Conservation (phyloP, 2,797 vertebrate species). For the Limnodromus scolopaceus region DNA sequence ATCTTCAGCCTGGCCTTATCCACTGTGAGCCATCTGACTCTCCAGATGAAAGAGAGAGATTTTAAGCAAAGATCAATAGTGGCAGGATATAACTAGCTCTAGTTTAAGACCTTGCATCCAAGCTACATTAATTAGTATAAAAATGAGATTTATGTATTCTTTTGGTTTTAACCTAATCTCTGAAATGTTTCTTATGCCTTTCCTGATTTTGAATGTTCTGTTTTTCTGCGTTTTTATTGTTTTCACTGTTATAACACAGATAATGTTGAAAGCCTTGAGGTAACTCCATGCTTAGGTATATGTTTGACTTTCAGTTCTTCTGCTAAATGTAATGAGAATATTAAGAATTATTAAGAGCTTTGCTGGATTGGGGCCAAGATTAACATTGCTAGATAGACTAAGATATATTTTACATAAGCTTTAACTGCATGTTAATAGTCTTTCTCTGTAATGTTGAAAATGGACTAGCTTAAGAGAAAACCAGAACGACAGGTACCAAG, state of each 20-base stretch:
- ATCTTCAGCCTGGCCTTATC: not conserved
- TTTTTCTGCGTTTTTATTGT: not conserved
- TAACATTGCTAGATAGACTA: not conserved
- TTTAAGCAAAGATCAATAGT: not conserved
- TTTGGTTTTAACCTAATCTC: not conserved
- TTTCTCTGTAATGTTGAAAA: not conserved
- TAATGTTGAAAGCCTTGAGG: not conserved
- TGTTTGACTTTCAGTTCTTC: constrained; percentile 1
- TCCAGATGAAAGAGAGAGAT: not conserved
- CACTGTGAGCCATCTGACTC: not conserved
- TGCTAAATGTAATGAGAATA: not conserved
- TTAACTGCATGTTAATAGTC: not conserved
- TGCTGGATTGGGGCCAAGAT: not conserved
- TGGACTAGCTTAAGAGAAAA: not conserved
- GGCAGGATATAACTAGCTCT: not conserved
- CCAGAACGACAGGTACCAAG: not conserved
- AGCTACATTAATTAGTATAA: not conserved
- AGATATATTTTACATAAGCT: constrained; percentile 9
- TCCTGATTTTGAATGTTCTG: not conserved
- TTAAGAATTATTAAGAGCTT: constrained; percentile 46
- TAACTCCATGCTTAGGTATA: not conserved
- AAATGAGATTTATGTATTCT: not conserved
- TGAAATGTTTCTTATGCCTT: not conserved
- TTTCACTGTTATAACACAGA: not conserved
- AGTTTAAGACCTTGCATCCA: not conserved